phyloP scores from a whole-genome alignment of 2,113 vertebrate genomes.

The Pygathrix nemaeus region DNA sequence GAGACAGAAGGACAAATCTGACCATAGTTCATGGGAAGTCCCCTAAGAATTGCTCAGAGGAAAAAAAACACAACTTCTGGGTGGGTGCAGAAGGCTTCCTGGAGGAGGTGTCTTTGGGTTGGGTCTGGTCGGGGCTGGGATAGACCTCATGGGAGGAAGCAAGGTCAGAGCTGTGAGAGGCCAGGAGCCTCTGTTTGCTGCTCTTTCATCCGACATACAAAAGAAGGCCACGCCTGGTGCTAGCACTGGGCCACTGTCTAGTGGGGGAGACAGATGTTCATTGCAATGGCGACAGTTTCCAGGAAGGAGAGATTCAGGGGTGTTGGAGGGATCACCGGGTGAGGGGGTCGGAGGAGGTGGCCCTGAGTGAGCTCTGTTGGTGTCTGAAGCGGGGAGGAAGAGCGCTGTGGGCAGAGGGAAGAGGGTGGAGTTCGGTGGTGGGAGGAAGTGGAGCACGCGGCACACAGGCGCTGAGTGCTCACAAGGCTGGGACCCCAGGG shows the following conservation, averaged over 20 bases:
- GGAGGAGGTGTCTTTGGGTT: not conserved
- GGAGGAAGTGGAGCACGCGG: not conserved
- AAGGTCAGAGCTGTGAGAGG: not conserved
- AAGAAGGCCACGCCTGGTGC: not conserved
- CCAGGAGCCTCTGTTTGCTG: fast-evolving
- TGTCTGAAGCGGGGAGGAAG: not conserved
- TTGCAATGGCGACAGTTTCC: not conserved
- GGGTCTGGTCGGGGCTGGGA: not conserved
- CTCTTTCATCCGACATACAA: not conserved
- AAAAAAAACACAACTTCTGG: not conserved
- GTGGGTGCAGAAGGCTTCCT: not conserved
- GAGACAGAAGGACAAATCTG: not conserved
- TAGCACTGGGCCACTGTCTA: not conserved
- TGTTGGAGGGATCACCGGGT: no score
- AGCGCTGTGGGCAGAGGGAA: not conserved
- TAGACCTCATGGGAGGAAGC: not conserved
- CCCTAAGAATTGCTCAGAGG: not conserved
- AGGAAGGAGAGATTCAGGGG: not conserved
- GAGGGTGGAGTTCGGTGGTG: not conserved
- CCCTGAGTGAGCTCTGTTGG: not conserved
- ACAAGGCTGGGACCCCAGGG: no score
- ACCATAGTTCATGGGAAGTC: not conserved
- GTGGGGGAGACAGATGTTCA: not conserved
- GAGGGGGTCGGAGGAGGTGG: not conserved
- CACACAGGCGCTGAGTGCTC: not conserved